These are phyloP conservation scores for Esox niger DNA, from an alignment of 2,113 vertebrate species.

Conservation along the genomic window DNA sequence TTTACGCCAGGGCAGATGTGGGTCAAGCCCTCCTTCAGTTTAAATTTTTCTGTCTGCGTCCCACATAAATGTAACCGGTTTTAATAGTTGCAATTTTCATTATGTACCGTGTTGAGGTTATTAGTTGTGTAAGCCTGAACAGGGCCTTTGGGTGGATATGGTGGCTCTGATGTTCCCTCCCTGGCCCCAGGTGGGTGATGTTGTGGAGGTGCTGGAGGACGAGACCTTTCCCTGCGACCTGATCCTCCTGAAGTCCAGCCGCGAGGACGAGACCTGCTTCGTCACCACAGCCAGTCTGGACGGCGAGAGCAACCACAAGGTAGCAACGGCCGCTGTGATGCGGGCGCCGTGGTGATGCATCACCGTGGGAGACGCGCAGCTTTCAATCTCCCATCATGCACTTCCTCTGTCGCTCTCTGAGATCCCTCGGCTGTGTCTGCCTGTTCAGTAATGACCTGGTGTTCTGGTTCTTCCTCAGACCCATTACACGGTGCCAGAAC, in stretches of 20 bases:
- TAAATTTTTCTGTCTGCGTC: no score
- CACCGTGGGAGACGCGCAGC: not conserved
- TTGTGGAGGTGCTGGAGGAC: slow-evolving; percentile 88
- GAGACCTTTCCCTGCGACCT: slow-evolving; percentile 98
- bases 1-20: no score
- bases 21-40: no score
- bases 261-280: slow-evolving; percentile 84
- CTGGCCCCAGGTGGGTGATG: slow-evolving; percentile 85
- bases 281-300: slow-evolving; percentile 97
- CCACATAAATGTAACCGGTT: no score
- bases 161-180: slow-evolving; percentile 1
- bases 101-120: no score
- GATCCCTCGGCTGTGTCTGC: not conserved
- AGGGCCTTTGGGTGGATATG: no score
- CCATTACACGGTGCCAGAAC: slow-evolving; percentile 88
- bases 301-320: slow-evolving; percentile 97
- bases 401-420: not conserved
- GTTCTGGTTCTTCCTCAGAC: slow-evolving; percentile 73
- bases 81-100: no score
- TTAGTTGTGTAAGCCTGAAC: no score
- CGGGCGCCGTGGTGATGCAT: not conserved
- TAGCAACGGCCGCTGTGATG: slow-evolving; percentile 48
- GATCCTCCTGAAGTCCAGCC: slow-evolving; percentile 86
- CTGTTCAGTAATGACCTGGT: not conserved
- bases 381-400: not conserved